These are phyloP conservation scores for Germaria angustata DNA, from an alignment of 2,888 invertebrate species.

Conservation along the genomic window DNA sequence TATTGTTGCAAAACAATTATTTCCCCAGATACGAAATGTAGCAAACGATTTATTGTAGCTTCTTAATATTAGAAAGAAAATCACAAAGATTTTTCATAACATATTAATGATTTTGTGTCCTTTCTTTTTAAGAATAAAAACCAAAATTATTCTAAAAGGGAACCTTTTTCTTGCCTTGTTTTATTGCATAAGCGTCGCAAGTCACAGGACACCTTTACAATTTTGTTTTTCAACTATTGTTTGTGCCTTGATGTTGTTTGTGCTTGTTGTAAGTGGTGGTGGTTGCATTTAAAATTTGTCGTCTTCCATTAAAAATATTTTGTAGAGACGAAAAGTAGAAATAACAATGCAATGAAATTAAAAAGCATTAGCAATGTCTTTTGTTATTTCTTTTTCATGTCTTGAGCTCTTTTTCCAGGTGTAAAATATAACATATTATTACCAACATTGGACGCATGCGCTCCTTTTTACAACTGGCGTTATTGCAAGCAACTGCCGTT, in stretches of 20 bases:
- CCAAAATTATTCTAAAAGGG: constrained; percentile 6
- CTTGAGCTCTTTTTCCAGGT: constrained; percentile 63
- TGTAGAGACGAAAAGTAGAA: not conserved
- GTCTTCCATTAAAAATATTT: constrained; percentile 41
- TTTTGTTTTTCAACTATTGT: constrained; percentile 18
- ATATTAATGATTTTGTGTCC: constrained; percentile 1
- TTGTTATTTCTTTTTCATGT: constrained; percentile 52
- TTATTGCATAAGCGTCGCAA: constrained; percentile 64
- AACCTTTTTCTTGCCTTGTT: constrained; percentile 36
- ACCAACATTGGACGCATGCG: constrained; percentile 58
- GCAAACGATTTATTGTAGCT: constrained; percentile 7
- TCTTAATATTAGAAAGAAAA: not conserved
- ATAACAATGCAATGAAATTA: constrained; percentile 49
- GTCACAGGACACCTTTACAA: constrained; percentile 64
- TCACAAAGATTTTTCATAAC: constrained; percentile 19
- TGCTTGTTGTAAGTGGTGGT: constrained; percentile 22
- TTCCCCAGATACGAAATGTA: constrained; percentile 35
- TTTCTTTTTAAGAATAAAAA: not conserved
- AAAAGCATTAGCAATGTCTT: constrained; percentile 64
- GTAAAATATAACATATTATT: constrained; percentile 56
- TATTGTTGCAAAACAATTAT: constrained; percentile 6
- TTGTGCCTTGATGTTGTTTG: constrained; percentile 1
- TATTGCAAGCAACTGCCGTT: constrained; percentile 66
- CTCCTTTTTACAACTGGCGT: constrained; percentile 45
- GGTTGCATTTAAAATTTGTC: constrained; percentile 53